Percentiles rank a stretch among this genome's conserved stretches.
Conservation (phyloP, 2,888 invertebrate genomes). For the Orgyia antiqua region DNA sequence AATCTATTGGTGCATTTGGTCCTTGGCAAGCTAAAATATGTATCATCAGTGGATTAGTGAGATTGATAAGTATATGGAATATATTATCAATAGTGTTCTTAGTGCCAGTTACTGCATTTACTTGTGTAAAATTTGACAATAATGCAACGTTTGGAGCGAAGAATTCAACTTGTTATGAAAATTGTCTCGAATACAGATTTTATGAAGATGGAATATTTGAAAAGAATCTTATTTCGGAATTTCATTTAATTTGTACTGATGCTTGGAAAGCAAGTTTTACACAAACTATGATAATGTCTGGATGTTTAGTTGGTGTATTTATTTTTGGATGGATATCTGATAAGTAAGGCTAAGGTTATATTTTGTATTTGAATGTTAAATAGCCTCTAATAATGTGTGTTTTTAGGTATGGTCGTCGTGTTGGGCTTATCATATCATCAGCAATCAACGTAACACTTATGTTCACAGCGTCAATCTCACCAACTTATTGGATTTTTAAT, state of each 20-base stretch:
- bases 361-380: background rate
- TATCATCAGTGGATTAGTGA: slow-evolving; percentile 27
- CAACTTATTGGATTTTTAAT: slow-evolving; percentile 76
- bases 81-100: slow-evolving; percentile 42
- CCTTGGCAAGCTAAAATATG: slow-evolving; percentile 42
- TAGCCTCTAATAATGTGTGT: no score
- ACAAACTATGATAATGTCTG: slow-evolving; percentile 47
- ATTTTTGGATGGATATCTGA: slow-evolving; percentile 56
- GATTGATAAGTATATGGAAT: slow-evolving; percentile 41
- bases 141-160: slow-evolving; percentile 20
- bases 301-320: slow-evolving; percentile 38
- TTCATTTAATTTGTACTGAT: slow-evolving; percentile 41
- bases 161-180: slow-evolving; percentile 39
- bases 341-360: slow-evolving; percentile 28
- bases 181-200: slow-evolving; percentile 39
- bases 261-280: slow-evolving; percentile 46
- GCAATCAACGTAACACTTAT: slow-evolving; percentile 82
- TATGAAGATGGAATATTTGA: slow-evolving; percentile 32
- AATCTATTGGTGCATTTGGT: slow-evolving; percentile 46
- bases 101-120: slow-evolving; percentile 36
- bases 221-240: slow-evolving; percentile 40
- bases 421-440: slow-evolving; percentile 81
- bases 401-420: slow-evolving; percentile 57
- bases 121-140: slow-evolving; percentile 29
- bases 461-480: slow-evolving; percentile 80